Conservation (phyloP, 2,113 vertebrate species). For the Myrmophylax atrothorax region DNA sequence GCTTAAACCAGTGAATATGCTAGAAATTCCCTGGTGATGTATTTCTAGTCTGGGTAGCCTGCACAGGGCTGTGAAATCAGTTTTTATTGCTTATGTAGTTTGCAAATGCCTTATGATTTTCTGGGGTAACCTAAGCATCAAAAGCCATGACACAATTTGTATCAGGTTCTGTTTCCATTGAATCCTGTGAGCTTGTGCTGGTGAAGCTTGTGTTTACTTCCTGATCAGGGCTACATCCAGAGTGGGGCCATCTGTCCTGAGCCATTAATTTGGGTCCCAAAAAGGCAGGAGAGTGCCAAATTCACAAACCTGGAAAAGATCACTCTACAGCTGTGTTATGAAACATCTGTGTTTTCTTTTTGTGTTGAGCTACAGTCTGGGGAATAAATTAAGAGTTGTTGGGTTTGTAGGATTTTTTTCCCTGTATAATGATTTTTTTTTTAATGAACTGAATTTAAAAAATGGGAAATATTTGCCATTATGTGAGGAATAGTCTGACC, state of each 20-base stretch:
- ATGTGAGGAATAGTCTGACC: background rate
- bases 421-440: background rate
- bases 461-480: background rate
- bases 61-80: background rate
- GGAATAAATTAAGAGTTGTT: constrained; percentile 12
- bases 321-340: constrained; percentile 27
- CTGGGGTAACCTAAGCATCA: background rate
- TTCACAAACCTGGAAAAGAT: constrained; percentile 38
- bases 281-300: background rate
- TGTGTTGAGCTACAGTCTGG: constrained; percentile 3
- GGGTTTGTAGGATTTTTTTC: background rate
- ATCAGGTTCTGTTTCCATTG: background rate
- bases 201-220: background rate
- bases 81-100: background rate
- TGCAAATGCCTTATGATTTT: background rate
- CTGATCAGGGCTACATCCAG: background rate
- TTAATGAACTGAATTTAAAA: background rate
- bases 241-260: background rate
- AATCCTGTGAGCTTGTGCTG: background rate
- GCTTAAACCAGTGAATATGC: background rate
- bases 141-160: background rate
- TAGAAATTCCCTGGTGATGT: background rate
- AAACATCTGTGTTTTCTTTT: constrained; percentile 50
- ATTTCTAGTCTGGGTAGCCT: background rate
- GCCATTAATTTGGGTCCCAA: background rate